Evolutionary conservation across 2,888 invertebrate genomes (phyloP), one percentile per base, ranked within the genome.

Genomic region (Eubasilissa splendida): DNA sequence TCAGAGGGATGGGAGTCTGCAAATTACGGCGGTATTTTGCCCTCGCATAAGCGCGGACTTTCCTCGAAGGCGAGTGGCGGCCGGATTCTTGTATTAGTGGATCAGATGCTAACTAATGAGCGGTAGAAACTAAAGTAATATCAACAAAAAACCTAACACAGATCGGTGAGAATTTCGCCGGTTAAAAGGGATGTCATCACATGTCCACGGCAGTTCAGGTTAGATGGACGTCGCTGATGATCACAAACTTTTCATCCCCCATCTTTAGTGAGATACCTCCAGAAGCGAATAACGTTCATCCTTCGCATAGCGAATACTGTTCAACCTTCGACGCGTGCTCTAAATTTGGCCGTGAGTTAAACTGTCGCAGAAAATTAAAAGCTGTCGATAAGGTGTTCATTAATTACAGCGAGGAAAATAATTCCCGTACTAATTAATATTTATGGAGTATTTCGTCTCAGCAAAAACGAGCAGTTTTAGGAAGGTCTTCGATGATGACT

Each of bases 31-130:
- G 71, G 71, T 33, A 31, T 54, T 71, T 71, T 71, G 14, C 71
- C 71, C 33, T 71, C 71, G 9, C 56, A 56, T 71, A 74, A 60
- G 42, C 11, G 60, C 59, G 31, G 54, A 54, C 59, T 58, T 74
- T 74, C 74, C 59, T 74, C 50, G 33, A 42, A 71, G 56, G 54
- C 71, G 71, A 71, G 22, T 71, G 71, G 56, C 31, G 12, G 56
- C 56, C 54, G 71, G 79, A 79, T 75, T 79, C 58, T 75, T 74
- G 66, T 75, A 79, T 75, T 75, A 75, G 79, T 66, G 75, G 74
- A 75, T 68, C 75, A 75, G 79, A 63, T 12, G 33, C 53, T 33
- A 58, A 52, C 79, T 79, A 79, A 79, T 74, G 68, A 79, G 75
- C 74, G 66, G 22, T 22, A 22, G 75, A 79, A 54, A 56, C 14